Conservation (phyloP, 2,888 invertebrate genomes). For the Caenorhabditis macrosperma region DNA sequence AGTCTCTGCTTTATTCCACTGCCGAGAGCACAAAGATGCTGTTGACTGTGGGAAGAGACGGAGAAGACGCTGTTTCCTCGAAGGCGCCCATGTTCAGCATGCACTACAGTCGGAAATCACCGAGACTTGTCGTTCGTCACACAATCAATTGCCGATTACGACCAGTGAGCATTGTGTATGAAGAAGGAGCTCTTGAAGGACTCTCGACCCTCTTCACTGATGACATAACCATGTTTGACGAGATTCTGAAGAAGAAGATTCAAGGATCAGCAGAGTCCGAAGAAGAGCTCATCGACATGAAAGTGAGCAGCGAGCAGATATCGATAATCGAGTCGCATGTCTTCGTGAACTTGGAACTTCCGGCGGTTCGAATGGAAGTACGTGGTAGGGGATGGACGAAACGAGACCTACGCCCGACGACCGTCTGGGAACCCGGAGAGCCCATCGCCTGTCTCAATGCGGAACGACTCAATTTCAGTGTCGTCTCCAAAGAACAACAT, state of each 20-base stretch:
- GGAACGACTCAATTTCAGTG: conserved; percentile 63
- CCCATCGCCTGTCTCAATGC: conserved; percentile 69
- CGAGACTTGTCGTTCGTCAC: conserved; percentile 72
- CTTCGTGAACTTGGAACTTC: conserved; percentile 61
- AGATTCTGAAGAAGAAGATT: conserved; percentile 24
- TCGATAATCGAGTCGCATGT: conserved; percentile 64
- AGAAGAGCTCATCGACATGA: conserved; percentile 41
- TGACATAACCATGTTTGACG: conserved; percentile 58
- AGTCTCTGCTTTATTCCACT: conserved; percentile 62
- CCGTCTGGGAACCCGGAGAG: conserved; percentile 66
- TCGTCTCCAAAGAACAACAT: conserved; percentile 69
- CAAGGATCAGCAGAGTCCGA: conserved; percentile 18
- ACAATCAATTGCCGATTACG: conserved; percentile 72
- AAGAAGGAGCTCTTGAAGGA: conserved; percentile 71
- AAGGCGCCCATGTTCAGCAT: conserved; percentile 63
- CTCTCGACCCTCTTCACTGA: conserved; percentile 64
- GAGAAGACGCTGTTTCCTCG: conserved; percentile 23
- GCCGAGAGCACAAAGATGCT: conserved; percentile 67
- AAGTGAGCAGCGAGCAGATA: conserved; percentile 13
- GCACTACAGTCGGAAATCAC: conserved; percentile 76
- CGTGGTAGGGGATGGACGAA: conserved; percentile 55
- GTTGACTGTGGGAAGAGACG: conserved; percentile 66
- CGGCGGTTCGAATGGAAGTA: conserved; percentile 55
- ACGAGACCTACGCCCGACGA: conserved; percentile 37
- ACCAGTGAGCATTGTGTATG: conserved; percentile 78